A percentile compares a stretch with the other conserved stretches of the same genome.
Conservation (phyloP, 2,888 invertebrate species). For the Drosophila anomalata region DNA sequence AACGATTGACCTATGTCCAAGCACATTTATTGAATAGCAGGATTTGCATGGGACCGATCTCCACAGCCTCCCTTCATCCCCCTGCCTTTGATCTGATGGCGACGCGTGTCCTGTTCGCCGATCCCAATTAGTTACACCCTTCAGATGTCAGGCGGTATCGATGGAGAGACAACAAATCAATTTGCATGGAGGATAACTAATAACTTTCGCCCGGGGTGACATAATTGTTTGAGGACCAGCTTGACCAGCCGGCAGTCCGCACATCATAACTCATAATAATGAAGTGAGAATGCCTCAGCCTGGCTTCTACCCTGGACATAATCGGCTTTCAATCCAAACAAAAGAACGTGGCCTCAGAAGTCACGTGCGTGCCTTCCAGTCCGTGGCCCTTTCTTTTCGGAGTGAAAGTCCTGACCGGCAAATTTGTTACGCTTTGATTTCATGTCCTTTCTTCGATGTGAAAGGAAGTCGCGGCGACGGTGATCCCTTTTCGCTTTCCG, state of each 20-base stretch:
- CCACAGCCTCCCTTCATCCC: neutral
- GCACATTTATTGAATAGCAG: constrained; percentile 61
- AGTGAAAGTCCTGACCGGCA: constrained; percentile 39
- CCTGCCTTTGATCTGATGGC: constrained; percentile 44
- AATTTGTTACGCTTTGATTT: constrained; percentile 79
- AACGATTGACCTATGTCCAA: constrained; percentile 75
- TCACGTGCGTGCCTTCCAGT: constrained; percentile 67
- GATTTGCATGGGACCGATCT: constrained; percentile 58
- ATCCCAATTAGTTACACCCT: constrained; percentile 73
- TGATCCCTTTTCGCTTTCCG: constrained; percentile 33
- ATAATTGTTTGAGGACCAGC: constrained; percentile 61
- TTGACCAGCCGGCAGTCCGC: constrained; percentile 34
- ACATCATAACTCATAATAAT: constrained; percentile 59
- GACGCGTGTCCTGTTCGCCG: constrained; percentile 63
- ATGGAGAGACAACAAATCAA: constrained; percentile 65
- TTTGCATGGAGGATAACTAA: constrained; percentile 66
- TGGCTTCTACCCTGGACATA: constrained; percentile 48
- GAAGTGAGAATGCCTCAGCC: constrained; percentile 70
- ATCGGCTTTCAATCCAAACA: constrained; percentile 69
- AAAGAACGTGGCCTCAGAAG: constrained; percentile 57
- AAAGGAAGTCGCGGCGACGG: constrained; percentile 54
- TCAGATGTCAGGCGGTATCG: constrained; percentile 47
- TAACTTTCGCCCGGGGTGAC: constrained; percentile 68
- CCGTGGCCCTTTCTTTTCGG: constrained; percentile 42
- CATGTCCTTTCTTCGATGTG: constrained; percentile 52